Conservation (phyloP, 2,113 vertebrate genomes). For the Egretta garzetta region DNA sequence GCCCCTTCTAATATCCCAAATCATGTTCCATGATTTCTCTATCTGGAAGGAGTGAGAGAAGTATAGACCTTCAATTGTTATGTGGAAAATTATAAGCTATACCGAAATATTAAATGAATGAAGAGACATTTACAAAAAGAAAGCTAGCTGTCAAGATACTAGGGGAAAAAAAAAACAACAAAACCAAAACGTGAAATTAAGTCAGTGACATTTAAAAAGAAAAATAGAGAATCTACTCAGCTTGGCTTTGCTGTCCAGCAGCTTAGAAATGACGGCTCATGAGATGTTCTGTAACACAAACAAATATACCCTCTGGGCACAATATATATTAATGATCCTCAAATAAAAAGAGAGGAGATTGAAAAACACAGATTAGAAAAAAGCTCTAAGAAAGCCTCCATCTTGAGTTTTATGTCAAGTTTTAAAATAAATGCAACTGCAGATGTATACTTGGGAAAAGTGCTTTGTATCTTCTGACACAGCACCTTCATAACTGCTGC, state of each 20-base stretch:
- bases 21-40: background rate
- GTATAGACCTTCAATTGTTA: background rate
- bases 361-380: conserved; percentile 62
- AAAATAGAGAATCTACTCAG: conserved; percentile 45
- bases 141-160: conserved; percentile 5
- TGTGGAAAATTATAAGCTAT: background rate
- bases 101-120: background rate
- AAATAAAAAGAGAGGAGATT: conserved; percentile 55
- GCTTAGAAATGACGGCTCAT: conserved; percentile 38
- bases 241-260: conserved; percentile 61
- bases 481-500: conserved; percentile 47
- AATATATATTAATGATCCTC: conserved; percentile 53
- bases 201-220: conserved; percentile 70
- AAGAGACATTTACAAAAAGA: conserved; percentile 13
- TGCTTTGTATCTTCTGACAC: conserved; percentile 35
- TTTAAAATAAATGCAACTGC: conserved; percentile 28
- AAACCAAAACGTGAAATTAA: conserved; percentile 44
- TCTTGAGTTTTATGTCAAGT: conserved; percentile 28
- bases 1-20: background rate
- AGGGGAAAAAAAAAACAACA: background rate
- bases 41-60: background rate
- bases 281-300: conserved; percentile 70
- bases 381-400: conserved; percentile 7
- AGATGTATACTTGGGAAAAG: conserved; percentile 1
- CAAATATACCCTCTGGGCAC: conserved; percentile 39